Evolutionary conservation across 2,888 invertebrate genomes (phyloP).

Genomic region (Endotricha flammealis): DNA sequence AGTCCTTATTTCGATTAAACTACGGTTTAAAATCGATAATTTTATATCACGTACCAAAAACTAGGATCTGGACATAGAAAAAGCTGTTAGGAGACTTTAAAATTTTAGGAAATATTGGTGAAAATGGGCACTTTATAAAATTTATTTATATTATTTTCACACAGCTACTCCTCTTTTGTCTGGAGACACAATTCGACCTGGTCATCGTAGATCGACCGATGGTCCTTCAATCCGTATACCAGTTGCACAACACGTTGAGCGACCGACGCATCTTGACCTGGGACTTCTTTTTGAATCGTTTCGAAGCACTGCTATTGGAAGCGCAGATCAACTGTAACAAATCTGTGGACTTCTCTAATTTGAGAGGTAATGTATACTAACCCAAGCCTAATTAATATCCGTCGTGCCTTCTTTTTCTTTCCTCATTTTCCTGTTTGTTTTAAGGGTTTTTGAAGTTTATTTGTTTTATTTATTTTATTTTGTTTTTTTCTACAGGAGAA

Average conservation of each 20-base stretch:
- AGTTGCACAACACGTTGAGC: slow-evolving; percentile 94
- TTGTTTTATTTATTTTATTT: slow-evolving; percentile 6
- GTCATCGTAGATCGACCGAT: slow-evolving; percentile 98
- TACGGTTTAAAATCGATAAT: no score
- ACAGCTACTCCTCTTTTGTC: slow-evolving; percentile 91
- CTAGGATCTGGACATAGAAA: no score
- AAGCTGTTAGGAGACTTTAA: no score
- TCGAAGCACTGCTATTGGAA: slow-evolving; percentile 96
- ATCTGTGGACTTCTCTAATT: slow-evolving; percentile 88
- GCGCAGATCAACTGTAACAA: slow-evolving; percentile 95
- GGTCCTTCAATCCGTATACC: slow-evolving; percentile 96
- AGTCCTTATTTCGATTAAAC: no score
- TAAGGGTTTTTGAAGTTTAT: no score
- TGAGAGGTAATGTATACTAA: slow-evolving; percentile 81
- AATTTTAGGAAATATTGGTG: no score
- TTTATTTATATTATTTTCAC: slow-evolving; percentile 18
- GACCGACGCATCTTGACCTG: slow-evolving; percentile 94
- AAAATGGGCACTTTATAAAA: neutral
- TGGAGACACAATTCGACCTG: slow-evolving; percentile 98
- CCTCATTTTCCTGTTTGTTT: no score
- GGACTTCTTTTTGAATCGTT: slow-evolving; percentile 97
- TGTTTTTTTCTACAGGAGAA: slow-evolving; percentile 13
- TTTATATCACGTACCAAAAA: no score
- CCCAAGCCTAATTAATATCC: slow-evolving; percentile 9
- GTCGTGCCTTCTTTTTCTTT: no score